A percentile compares a stretch with the other conserved stretches of the same genome.
Evolutionary conservation across 2,797 vertebrate species (phyloP).

Genomic region (Phrynocephalus vlangalii): DNA sequence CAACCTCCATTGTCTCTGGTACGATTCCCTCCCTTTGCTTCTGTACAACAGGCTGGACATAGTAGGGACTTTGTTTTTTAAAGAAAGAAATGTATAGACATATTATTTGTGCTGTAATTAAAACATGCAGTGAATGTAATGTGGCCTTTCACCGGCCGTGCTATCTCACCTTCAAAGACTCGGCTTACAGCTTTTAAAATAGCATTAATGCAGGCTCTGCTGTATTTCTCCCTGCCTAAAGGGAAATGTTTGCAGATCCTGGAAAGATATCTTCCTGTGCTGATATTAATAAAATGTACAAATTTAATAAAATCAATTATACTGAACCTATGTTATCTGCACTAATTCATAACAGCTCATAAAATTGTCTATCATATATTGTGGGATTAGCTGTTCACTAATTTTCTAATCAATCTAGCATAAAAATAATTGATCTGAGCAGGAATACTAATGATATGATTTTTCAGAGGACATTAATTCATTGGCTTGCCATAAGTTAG

Average conservation of each 20-base stretch:
- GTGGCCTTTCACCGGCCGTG: slow-evolving; percentile 58
- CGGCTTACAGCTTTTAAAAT: slow-evolving; percentile 72
- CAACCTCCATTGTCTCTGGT: slow-evolving; percentile 72
- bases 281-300: slow-evolving; percentile 72
- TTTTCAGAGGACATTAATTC: too few relatives aligned
- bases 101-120: slow-evolving; percentile 62
- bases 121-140: slow-evolving; percentile 60
- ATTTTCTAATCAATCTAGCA: neutral
- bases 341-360: slow-evolving; percentile 59
- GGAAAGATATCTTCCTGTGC: slow-evolving; percentile 62
- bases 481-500: too few relatives aligned
- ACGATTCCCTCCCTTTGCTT: slow-evolving; percentile 74
- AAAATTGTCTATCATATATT: slow-evolving; percentile 12
- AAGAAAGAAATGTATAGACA: slow-evolving; percentile 61
- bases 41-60: slow-evolving; percentile 66
- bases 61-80: slow-evolving; percentile 63
- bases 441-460: too few relatives aligned
- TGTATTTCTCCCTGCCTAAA: slow-evolving; percentile 68
- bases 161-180: slow-evolving; percentile 61
- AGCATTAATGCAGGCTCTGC: slow-evolving; percentile 78
- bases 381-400: neutral
- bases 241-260: slow-evolving; percentile 74
- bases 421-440: neutral
- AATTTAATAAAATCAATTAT: slow-evolving; percentile 55
- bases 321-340: slow-evolving; percentile 56